These are phyloP conservation scores for Montipora sp. DNA, from an alignment of 64 coral and sea anemone genomes.

Conservation along the genomic window DNA sequence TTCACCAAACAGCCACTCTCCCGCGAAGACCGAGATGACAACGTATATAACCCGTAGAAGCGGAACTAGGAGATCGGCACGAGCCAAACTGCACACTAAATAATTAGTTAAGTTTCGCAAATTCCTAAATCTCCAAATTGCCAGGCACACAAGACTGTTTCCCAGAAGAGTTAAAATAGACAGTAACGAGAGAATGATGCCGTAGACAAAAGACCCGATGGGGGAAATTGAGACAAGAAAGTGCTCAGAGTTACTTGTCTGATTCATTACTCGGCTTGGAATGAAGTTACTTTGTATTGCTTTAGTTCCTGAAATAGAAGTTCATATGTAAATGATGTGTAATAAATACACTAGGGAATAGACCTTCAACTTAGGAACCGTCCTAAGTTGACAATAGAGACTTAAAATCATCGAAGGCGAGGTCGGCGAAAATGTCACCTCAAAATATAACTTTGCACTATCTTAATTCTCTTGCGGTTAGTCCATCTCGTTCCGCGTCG, in stretches of 20 bases:
- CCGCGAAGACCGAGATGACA: conserved; percentile 59
- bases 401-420: too few species aligned
- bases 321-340: background rate
- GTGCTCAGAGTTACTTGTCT: background rate
- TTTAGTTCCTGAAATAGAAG: background rate
- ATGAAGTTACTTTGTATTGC: background rate
- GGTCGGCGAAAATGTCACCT: too few species aligned
- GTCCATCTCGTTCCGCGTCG: too few species aligned
- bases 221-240: conserved; percentile 17
- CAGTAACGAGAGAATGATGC: conserved; percentile 40
- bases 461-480: too few species aligned
- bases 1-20: conserved; percentile 74
- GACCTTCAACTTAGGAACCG: background rate
- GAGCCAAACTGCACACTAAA: conserved; percentile 82
- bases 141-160: conserved; percentile 78
- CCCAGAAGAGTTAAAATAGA: conserved; percentile 65
- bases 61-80: conserved; percentile 78
- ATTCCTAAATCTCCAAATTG: conserved; percentile 87
- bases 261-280: background rate
- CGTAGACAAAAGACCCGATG: conserved; percentile 47
- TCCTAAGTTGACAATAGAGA: too few species aligned
- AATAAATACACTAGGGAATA: background rate
- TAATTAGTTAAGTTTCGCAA: conserved; percentile 82
- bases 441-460: too few species aligned
- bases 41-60: conserved; percentile 72